These are phyloP conservation scores for Prunella himalayana DNA, from an alignment of 2,113 vertebrate genomes.

Conservation along the genomic window DNA sequence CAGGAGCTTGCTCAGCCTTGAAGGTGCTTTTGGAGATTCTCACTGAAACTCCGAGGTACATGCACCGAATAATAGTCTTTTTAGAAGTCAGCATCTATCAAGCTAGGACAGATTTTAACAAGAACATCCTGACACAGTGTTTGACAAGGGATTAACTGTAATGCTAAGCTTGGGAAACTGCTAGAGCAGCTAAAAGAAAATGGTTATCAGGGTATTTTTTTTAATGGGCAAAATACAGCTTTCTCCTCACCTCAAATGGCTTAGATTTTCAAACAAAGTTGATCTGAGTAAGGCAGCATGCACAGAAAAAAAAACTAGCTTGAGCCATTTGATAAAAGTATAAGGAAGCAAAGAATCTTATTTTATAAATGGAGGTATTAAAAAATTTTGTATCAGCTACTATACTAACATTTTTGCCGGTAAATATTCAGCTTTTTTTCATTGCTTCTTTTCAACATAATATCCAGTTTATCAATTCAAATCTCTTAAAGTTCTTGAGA, in stretches of 20 bases:
- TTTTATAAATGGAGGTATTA: not conserved
- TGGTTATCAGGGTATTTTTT: not conserved
- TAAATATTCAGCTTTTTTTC: not conserved
- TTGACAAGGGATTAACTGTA: slow-evolving; percentile 9
- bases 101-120: not conserved
- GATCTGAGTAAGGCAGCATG: not conserved
- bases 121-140: not conserved
- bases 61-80: not conserved
- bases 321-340: not conserved
- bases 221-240: not conserved
- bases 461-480: not conserved
- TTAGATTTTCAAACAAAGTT: slow-evolving; percentile 12
- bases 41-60: not conserved
- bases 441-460: not conserved
- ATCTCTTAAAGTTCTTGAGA: not conserved
- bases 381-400: not conserved
- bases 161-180: not conserved
- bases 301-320: not conserved
- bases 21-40: not conserved
- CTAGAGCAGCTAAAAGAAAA: not conserved
- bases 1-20: not conserved
- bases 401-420: not conserved
- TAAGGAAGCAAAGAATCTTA: not conserved
- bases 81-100: not conserved
- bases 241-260: not conserved